Conservation (phyloP, 2,888 invertebrate genomes). For the Sympetrum striolatum region DNA sequence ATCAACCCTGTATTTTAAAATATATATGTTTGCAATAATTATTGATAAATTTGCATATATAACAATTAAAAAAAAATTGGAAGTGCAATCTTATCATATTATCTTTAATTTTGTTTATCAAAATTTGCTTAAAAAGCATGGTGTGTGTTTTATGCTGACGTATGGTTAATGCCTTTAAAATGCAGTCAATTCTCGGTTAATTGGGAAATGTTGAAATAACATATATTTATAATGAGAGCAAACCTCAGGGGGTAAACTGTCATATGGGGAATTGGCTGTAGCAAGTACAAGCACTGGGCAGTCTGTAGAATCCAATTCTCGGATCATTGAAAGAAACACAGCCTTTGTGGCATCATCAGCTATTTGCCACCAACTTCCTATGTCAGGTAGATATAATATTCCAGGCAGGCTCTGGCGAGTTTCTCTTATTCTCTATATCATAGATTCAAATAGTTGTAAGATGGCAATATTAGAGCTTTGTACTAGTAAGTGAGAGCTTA, state of each 20-base stretch:
- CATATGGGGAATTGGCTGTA: conserved; percentile 62
- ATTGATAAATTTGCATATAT: too few species aligned
- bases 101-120: too few species aligned
- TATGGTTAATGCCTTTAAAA: too few species aligned
- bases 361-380: conserved; percentile 74
- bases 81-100: too few species aligned
- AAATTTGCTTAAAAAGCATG: too few species aligned
- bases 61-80: too few species aligned
- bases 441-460: not conserved
- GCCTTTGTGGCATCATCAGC: conserved; percentile 71
- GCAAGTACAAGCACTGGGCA: conserved; percentile 74
- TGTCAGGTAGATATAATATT: conserved; percentile 77
- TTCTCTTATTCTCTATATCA: conserved; percentile 52
- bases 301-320: conserved; percentile 67
- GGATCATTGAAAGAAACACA: conserved; percentile 69
- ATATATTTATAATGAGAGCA: not conserved
- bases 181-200: too few species aligned
- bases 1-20: too few species aligned
- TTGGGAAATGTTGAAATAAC: too few species aligned
- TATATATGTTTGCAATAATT: too few species aligned
- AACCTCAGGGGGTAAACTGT: not conserved
- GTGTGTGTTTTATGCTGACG: too few species aligned
- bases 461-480: too few species aligned
- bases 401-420: conserved; percentile 54
- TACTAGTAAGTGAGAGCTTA: not conserved